Evolutionary conservation across 2,113 vertebrate genomes (phyloP), one percentile per base, ranked within the genome.

Genomic region (Ceuthmochares aereus): DNA sequence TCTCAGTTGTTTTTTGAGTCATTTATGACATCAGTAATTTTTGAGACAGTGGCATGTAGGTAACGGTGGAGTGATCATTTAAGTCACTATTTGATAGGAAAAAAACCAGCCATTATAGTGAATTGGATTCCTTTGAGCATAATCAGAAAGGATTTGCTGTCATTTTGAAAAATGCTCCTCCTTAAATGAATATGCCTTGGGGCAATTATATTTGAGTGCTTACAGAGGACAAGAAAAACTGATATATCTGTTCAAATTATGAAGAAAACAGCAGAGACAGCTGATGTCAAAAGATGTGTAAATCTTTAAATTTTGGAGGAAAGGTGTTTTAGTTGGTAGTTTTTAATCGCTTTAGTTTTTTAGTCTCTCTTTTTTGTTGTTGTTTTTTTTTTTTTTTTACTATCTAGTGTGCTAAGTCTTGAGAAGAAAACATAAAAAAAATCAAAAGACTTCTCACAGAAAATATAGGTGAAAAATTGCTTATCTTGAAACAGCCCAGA

Each of bases 81-180:
- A 67, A 78, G 72, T 84, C 14, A 45, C 36, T 55, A n/a, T 82
- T 87, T 72, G 40, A 86, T 89, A 84, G 5, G 4, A 5, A 76
- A 74, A 72, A 82, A 81, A 42, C 8, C 8, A 2, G 20, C 25
- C 68, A 69, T 21, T 14, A 49, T n/a, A 60, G 27, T 82, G 47
- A 89, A 52, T 16, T 73, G 22, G 23, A 72, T 20, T 21, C 54
- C 19, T 49, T 73, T 94, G 93, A 94, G 69, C 26, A 27, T 92
- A 91, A 95, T 94, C 69, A 92, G 81, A 95, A 81, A 82, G 17
- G 94, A 97, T 90, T 49, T 79, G 43, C 69, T 95, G 89, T 95
- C 91, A 76, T 95, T 95, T 84, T 89, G 21, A 8, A 75, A 95
- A 89, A n/a, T n/a, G 60, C 29, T 82, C 54, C 66, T 90, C 81